phyloP scores from a whole-genome alignment of 2,113 vertebrate species.

The Oriolus oriolus region DNA sequence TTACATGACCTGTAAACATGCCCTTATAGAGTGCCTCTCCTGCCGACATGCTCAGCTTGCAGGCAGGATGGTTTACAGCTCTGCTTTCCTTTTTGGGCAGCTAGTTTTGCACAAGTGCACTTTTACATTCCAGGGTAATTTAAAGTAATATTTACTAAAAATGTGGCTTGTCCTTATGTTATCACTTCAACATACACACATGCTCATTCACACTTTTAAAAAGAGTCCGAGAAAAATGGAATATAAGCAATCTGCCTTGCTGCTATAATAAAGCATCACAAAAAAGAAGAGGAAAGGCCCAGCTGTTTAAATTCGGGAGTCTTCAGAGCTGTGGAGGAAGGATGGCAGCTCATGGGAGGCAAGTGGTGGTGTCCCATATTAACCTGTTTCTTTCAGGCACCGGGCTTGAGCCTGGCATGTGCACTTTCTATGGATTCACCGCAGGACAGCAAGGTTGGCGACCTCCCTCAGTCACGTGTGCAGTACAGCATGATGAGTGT shows the following conservation, averaged over 20 bases:
- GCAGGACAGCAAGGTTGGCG: neutral
- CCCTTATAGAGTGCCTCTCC: slow-evolving; percentile 37
- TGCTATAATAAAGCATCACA: neutral
- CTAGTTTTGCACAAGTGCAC: slow-evolving; percentile 33
- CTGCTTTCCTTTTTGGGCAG: slow-evolving; percentile 55
- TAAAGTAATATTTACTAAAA: slow-evolving; percentile 55
- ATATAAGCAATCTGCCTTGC: slow-evolving; percentile 19
- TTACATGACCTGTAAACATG: slow-evolving; percentile 42
- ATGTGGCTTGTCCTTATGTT: slow-evolving; percentile 47
- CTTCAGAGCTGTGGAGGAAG: neutral
- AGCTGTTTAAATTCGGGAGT: slow-evolving; percentile 15
- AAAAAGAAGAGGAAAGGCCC: neutral
- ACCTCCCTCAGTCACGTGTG: neutral
- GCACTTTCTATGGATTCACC: neutral
- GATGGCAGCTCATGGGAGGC: neutral
- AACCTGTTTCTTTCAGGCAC: neutral
- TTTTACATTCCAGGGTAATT: slow-evolving; percentile 49
- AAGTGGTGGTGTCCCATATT: neutral
- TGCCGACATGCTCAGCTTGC: neutral
- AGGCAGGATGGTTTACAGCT: slow-evolving; percentile 22
- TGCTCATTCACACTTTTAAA: slow-evolving; percentile 42
- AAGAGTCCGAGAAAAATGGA: slow-evolving; percentile 40
- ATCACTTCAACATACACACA: slow-evolving; percentile 31
- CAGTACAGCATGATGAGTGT: neutral
- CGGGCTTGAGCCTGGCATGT: neutral